phyloP scores from a whole-genome alignment of 2,888 invertebrate genomes.

The Diadromus collaris region DNA sequence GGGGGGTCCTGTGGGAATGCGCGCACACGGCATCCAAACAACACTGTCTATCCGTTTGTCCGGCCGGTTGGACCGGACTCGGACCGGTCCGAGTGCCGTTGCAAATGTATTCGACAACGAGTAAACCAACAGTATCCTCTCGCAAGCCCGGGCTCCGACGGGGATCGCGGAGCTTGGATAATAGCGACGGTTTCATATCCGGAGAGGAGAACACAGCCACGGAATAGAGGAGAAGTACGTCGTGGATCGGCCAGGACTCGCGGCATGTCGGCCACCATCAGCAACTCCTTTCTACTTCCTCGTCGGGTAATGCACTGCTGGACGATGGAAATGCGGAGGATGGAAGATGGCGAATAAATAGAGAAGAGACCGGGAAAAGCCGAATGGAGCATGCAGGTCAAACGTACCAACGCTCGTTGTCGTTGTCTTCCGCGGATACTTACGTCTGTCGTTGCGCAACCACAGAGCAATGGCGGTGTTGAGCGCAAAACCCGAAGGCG shows the following conservation, averaged over 20 bases:
- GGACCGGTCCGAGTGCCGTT: conserved; percentile 20
- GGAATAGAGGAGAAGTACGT: conserved; percentile 19
- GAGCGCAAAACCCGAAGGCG: conserved; percentile 32
- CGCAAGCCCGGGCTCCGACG: conserved; percentile 36
- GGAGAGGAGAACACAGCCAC: conserved; percentile 33
- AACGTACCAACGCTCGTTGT: conserved; percentile 33
- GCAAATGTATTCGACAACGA: conserved; percentile 66
- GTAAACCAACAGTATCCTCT: conserved; percentile 68
- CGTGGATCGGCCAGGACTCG: conserved; percentile 29
- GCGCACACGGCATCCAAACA: conserved; percentile 47
- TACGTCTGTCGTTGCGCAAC: conserved; percentile 36
- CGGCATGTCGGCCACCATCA: conserved; percentile 49
- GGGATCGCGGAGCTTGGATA: conserved; percentile 49
- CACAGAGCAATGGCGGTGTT: conserved; percentile 33
- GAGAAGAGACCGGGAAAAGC: conserved; percentile 32
- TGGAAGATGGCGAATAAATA: conserved; percentile 23
- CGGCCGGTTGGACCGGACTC: conserved; percentile 39
- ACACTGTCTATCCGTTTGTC: conserved; percentile 54
- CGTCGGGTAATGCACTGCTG: conserved; percentile 45
- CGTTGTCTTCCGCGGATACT: conserved; percentile 43
- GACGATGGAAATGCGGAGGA: conserved; percentile 21
- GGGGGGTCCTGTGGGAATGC: conserved; percentile 61
- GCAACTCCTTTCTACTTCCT: conserved; percentile 48
- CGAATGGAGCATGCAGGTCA: conserved; percentile 26
- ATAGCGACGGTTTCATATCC: conserved; percentile 55